Conservation (phyloP, 2,888 invertebrate species). For the Parnassius orleans region DNA sequence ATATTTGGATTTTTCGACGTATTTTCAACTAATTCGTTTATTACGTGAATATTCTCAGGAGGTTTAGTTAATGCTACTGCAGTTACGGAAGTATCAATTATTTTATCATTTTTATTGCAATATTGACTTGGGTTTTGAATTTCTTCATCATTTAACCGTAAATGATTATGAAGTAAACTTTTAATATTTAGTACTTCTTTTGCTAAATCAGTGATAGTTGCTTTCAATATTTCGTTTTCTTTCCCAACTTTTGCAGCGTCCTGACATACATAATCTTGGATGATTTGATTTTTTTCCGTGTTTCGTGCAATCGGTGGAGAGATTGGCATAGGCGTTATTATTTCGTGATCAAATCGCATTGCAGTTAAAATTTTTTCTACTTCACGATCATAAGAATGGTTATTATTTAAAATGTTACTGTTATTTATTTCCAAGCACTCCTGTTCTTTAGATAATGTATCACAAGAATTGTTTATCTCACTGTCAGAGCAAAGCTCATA, state of each 20-base stretch:
- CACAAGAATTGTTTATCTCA: constrained; percentile 18
- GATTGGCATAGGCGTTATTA: constrained; percentile 58
- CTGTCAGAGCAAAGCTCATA: not conserved
- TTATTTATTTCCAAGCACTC: constrained; percentile 51
- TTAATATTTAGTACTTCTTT: constrained; percentile 42
- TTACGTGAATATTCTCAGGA: not conserved
- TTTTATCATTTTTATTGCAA: constrained; percentile 13
- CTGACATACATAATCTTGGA: constrained; percentile 28
- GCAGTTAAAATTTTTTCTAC: constrained; percentile 55
- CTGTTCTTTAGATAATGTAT: constrained; percentile 22
- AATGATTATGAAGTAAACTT: constrained; percentile 33
- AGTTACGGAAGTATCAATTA: not conserved
- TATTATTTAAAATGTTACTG: constrained; percentile 40
- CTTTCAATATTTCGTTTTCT: constrained; percentile 40
- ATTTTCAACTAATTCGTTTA: constrained; percentile 3
- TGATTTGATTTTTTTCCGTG: constrained; percentile 13
- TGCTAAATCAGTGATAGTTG: constrained; percentile 35
- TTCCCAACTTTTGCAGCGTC: constrained; percentile 41
- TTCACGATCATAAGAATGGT: constrained; percentile 48
- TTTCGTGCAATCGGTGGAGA: constrained; percentile 43
- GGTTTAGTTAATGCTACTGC: not conserved
- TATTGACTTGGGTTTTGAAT: constrained; percentile 13
- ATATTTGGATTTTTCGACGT: not conserved
- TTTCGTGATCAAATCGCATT: constrained; percentile 47
- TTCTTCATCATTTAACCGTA: constrained; percentile 15